Evolutionary conservation across 2,888 invertebrate genomes (phyloP).

Genomic region (Philaethria dido): DNA sequence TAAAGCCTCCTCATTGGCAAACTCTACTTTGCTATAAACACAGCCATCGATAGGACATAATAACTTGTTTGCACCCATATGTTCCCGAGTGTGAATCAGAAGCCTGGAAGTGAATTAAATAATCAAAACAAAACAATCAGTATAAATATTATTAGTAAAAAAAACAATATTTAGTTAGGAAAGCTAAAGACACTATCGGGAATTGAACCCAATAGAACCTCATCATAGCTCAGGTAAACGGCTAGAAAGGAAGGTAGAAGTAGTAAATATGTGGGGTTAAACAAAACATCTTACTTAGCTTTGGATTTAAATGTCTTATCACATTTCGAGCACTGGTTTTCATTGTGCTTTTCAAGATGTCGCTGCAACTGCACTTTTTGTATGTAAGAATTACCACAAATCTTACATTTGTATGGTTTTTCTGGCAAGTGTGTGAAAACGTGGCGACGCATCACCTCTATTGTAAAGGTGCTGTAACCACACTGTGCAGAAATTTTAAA

Average conservation of each 20-base stretch:
- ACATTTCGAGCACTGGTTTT: slow-evolving; percentile 84
- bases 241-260: too few species aligned
- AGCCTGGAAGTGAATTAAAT: slow-evolving; percentile 54
- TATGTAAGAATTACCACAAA: slow-evolving; percentile 92
- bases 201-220: too few species aligned
- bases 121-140: background rate
- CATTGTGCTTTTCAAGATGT: slow-evolving; percentile 90
- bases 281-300: slow-evolving; percentile 49
- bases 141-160: background rate
- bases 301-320: slow-evolving; percentile 54
- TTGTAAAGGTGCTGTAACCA: slow-evolving; percentile 89
- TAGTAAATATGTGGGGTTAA: too few species aligned
- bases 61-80: slow-evolving; percentile 50
- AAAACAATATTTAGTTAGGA: too few species aligned
- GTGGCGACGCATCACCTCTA: slow-evolving; percentile 92
- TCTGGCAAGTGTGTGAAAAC: slow-evolving; percentile 85
- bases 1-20: slow-evolving; percentile 52
- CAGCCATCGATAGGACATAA: slow-evolving; percentile 62
- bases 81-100: slow-evolving; percentile 58
- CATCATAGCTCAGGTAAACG: too few species aligned
- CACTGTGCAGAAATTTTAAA: slow-evolving; percentile 83
- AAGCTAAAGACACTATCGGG: too few species aligned
- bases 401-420: slow-evolving; percentile 83
- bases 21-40: slow-evolving; percentile 51
- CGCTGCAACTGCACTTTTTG: slow-evolving; percentile 91